Conservation (phyloP, 1,140 invertebrate species). For the Cotesia glomerata region DNA sequence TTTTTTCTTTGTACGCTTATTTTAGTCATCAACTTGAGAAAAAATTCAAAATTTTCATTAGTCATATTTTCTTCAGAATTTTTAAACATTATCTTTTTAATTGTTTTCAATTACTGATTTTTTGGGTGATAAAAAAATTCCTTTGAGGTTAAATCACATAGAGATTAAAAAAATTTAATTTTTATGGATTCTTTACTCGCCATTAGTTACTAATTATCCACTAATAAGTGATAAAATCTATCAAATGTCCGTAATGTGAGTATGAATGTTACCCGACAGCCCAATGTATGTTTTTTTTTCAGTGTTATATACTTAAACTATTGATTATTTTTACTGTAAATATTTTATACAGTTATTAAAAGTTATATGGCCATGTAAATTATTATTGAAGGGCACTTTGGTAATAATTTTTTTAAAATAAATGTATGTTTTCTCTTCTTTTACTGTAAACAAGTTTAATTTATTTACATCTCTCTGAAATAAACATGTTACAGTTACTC, state of each 20-base stretch:
- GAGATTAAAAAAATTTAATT: background rate
- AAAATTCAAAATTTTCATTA: background rate
- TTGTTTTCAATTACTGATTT: background rate
- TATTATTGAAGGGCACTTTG: no score
- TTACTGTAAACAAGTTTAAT: no score
- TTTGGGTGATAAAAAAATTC: background rate
- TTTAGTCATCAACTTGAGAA: background rate
- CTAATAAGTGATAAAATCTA: background rate
- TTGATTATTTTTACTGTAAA: slow-evolving; percentile 6
- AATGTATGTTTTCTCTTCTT: background rate
- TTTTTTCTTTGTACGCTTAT: no score
- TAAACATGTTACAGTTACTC: background rate
- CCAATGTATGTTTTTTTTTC: no score
- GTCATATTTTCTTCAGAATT: background rate
- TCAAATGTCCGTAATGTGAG: background rate
- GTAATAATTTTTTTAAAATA: no score
- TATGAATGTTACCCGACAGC: background rate
- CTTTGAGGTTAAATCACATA: background rate
- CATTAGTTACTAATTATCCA: background rate
- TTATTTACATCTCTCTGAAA: no score
- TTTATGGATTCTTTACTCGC: background rate
- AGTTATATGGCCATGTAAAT: no score
- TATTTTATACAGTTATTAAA: background rate
- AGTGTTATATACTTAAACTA: background rate
- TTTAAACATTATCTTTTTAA: background rate